Conservation (phyloP, 2,797 vertebrate species). For the Trachops cirrhosus region DNA sequence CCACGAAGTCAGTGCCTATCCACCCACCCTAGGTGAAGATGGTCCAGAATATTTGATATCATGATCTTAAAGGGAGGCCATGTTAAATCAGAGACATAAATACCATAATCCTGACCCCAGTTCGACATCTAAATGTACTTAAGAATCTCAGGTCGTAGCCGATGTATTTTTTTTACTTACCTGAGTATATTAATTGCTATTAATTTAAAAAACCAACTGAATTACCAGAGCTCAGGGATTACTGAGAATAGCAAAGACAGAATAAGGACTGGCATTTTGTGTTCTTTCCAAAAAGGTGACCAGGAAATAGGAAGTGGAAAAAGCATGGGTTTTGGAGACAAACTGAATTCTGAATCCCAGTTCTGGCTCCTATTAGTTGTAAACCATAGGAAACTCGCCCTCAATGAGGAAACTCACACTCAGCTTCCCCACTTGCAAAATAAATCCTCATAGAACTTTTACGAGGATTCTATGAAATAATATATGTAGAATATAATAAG, state of each 20-base stretch:
- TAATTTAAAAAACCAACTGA: not conserved
- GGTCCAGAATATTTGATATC: not conserved
- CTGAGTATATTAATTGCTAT: not conserved
- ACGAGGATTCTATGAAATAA: conserved; percentile 32
- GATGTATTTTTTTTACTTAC: not conserved
- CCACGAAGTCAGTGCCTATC: not conserved
- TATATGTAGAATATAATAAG: not conserved
- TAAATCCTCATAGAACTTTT: conserved; percentile 23
- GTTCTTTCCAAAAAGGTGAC: not conserved
- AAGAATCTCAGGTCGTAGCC: not conserved
- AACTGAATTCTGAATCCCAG: not conserved
- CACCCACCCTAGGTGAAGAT: not conserved
- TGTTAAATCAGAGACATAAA: not conserved
- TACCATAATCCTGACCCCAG: not conserved
- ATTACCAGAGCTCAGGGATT: not conserved
- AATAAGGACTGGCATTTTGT: not conserved
- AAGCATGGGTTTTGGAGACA: not conserved
- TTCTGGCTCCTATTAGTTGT: not conserved
- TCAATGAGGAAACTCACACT: not conserved
- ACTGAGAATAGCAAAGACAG: not conserved
- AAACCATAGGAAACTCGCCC: not conserved
- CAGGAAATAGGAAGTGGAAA: not conserved
- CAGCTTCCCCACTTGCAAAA: conserved; percentile 28
- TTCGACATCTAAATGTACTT: not conserved
- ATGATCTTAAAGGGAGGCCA: not conserved